phyloP scores from a whole-genome alignment of 92 coral and sea anemone species.

The Plumapathes pennacea region DNA sequence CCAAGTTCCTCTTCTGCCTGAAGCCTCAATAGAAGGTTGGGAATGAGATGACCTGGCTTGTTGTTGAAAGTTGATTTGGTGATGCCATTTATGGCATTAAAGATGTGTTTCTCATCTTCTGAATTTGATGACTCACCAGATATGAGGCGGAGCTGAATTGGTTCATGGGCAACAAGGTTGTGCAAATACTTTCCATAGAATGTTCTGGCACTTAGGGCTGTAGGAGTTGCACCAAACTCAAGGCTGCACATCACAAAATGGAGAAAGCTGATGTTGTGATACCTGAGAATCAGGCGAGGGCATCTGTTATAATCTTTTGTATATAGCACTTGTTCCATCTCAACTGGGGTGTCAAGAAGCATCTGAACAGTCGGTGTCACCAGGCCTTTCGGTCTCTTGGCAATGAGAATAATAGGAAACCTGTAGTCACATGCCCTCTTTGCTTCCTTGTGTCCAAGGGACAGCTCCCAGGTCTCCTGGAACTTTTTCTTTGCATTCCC shows the following conservation, averaged over 20 bases:
- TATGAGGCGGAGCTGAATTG: constrained; percentile 20
- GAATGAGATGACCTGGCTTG: constrained; percentile 27
- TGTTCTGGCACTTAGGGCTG: constrained; percentile 14
- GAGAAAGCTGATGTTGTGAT: constrained; percentile 9
- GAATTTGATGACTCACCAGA: constrained; percentile 22
- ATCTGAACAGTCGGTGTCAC: constrained; percentile 12
- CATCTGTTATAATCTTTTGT: background rate
- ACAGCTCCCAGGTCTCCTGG: constrained; percentile 1
- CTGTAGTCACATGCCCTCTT: constrained; percentile 29
- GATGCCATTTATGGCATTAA: constrained; percentile 41
- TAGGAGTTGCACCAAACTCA: constrained; percentile 14
- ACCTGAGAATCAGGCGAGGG: constrained; percentile 11
- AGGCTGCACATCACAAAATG: constrained; percentile 10
- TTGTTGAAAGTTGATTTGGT: constrained; percentile 41
- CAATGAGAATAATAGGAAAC: constrained; percentile 1
- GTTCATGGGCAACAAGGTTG: constrained; percentile 20
- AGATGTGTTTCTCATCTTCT: constrained; percentile 44
- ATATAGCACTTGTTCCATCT: constrained; percentile 22
- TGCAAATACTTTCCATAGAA: constrained; percentile 39
- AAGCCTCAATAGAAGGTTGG: constrained; percentile 28
- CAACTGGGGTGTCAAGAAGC: constrained; percentile 12
- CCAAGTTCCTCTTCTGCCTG: constrained; percentile 21
- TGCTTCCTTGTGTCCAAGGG: constrained; percentile 24
- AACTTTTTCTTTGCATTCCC: background rate
- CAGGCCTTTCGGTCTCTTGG: constrained; percentile 4